phyloP scores from a whole-genome alignment of 2,113 vertebrate genomes.

The Ameiurus melas region DNA sequence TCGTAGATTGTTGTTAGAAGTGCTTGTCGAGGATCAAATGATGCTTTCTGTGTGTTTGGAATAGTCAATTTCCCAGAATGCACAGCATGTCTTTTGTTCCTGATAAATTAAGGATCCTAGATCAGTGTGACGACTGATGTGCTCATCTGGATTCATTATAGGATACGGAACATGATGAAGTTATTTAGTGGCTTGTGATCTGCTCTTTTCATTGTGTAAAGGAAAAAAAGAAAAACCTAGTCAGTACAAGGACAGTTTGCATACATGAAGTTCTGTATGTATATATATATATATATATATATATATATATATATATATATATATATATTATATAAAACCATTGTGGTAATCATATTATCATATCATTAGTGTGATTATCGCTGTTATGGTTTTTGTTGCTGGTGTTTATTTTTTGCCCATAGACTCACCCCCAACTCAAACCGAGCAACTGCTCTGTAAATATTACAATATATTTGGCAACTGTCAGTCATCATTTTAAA shows the following conservation, averaged over 20 bases:
- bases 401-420: too few species aligned
- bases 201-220: not conserved
- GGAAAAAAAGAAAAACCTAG: not conserved
- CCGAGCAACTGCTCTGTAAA: too few species aligned
- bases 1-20: conserved; percentile 31
- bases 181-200: not conserved
- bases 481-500: too few species aligned
- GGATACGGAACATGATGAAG: not conserved
- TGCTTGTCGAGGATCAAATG: conserved; percentile 26
- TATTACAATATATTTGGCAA: too few species aligned
- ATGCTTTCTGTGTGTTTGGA: not conserved
- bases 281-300: too few species aligned
- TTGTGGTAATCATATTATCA: too few species aligned
- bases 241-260: not conserved
- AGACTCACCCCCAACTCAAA: too few species aligned
- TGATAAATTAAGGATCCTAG: not conserved
- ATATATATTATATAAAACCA: too few species aligned
- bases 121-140: not conserved
- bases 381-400: too few species aligned
- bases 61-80: not conserved
- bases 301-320: too few species aligned
- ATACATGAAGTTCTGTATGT: not conserved
- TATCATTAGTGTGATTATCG: too few species aligned
- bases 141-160: conserved; percentile 1
- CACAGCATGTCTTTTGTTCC: not conserved